Base-by-base conservation (phyloP, 2,113 vertebrate species). In the Uropsilus gracilis region DNA sequence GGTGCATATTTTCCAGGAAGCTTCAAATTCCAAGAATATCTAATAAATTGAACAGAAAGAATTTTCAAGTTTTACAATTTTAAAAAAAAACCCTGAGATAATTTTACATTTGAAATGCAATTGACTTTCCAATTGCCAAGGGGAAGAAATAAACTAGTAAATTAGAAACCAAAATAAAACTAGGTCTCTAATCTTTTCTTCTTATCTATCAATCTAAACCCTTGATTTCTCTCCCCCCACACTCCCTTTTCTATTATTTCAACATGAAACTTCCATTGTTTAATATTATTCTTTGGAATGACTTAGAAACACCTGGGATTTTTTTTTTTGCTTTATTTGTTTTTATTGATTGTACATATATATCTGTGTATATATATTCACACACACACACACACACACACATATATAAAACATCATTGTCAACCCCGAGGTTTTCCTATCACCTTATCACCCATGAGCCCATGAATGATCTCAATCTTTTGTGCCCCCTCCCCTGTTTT, bases 31-130 rank as follows among this genome's bases (percentile, higher is more conserved):
- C 46, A 83, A 68, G 42, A 72, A 46, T 78, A 37, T 3, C 64
- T 78, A 92, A 78, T 17, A 89, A 57, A 59, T 30, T 73, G 66
- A 77, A 72, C 18, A 80, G 72, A 24, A 81, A 53, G 53, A 69
- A 76, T 46, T 63, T 57, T 53, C 34, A 80, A 89, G 8, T 48
- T 48, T 50, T 18, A n/a, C 12, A 30, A 6, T 48, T 48, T 86
- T 92, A n/a, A n/a, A n/a, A n/a, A n/a, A n/a, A 83, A 95, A 55
- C 24, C 84, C 6, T 78, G 61, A 68, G n/a, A 26, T 18, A 89
- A 71, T 84, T 80, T 80, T 44, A 78, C 48, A 42, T 61, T 66
- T 14, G 39, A 66, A 75, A 68, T 61, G 84, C 42, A 78, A 48
- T 32, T 37, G 22, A 32, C 39, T 78, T 88, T 73, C 46, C 64